Evolutionary conservation across 1,140 invertebrate species (phyloP).

Genomic region (Daktulosphaira vitifoliae): DNA sequence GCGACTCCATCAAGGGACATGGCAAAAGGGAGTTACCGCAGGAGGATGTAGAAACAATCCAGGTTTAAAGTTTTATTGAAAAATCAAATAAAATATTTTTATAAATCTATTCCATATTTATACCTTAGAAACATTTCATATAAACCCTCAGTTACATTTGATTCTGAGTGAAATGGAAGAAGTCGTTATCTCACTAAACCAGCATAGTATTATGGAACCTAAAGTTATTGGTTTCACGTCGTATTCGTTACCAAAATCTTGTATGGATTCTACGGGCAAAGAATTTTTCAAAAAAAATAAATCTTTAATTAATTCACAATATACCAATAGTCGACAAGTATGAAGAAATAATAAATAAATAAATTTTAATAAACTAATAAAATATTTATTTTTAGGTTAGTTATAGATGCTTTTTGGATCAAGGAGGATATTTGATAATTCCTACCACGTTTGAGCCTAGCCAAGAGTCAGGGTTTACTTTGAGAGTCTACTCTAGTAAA

Average conservation of each 20-base stretch:
- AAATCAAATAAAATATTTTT: no score
- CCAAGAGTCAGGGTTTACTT: conserved; percentile 76
- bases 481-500: conserved; percentile 72
- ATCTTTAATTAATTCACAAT: conserved; percentile 79
- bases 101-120: conserved; percentile 39
- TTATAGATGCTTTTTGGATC: conserved; percentile 66
- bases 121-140: conserved; percentile 78
- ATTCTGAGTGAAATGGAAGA: conserved; percentile 74
- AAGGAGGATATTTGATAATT: conserved; percentile 74
- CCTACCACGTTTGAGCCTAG: conserved; percentile 87
- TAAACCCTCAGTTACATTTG: conserved; percentile 81
- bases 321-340: conserved; percentile 84
- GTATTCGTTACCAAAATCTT: conserved; percentile 67
- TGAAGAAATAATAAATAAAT: conserved; percentile 42
- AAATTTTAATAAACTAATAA: conserved; percentile 20
- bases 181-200: conserved; percentile 77
- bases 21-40: conserved; percentile 79
- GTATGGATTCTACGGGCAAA: conserved; percentile 56
- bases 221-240: conserved; percentile 89
- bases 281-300: conserved; percentile 82
- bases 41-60: conserved; percentile 85
- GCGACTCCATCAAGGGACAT: conserved; percentile 73
- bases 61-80: no score
- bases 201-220: conserved; percentile 84
- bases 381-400: conserved; percentile 44